phyloP scores from a whole-genome alignment of 1,140 invertebrate genomes.

The Drosophila micromelanica region DNA sequence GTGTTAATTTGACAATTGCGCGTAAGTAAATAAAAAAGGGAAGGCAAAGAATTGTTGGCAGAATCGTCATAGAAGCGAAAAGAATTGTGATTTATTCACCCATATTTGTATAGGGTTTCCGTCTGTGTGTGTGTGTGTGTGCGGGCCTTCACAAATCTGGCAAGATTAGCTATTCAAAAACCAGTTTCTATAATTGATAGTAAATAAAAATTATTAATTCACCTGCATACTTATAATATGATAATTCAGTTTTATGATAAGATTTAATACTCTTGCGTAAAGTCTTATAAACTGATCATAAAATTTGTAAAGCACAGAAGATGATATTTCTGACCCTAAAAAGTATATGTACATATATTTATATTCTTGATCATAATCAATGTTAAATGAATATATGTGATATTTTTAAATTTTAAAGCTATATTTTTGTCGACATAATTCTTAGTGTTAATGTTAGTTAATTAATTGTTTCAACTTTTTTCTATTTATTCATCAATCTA shows the following conservation, averaged over 20 bases:
- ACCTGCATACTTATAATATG: background rate
- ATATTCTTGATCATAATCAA: too few species aligned
- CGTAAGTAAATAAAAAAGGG: conserved; percentile 39
- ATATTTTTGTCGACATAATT: too few species aligned
- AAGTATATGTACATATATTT: too few species aligned
- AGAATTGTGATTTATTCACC: conserved; percentile 12
- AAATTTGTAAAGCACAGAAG: too few species aligned
- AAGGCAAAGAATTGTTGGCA: background rate
- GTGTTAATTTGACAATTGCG: conserved; percentile 27
- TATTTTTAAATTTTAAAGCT: too few species aligned
- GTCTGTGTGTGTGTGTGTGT: background rate
- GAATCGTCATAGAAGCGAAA: conserved; percentile 16
- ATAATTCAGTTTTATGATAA: background rate
- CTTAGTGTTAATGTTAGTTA: too few species aligned
- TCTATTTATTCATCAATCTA: too few species aligned
- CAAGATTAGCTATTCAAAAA: conserved; percentile 35
- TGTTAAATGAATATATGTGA: too few species aligned
- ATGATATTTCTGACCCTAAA: too few species aligned
- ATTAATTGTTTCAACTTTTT: background rate
- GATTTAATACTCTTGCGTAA: too few species aligned
- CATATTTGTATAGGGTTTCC: background rate
- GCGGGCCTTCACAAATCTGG: conserved; percentile 47
- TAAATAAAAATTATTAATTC: conserved; percentile 32
- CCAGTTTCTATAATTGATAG: conserved; percentile 45
- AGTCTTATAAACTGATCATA: too few species aligned